phyloP scores from a whole-genome alignment of 1,140 invertebrate species.

The Anoplophora glabripennis region DNA sequence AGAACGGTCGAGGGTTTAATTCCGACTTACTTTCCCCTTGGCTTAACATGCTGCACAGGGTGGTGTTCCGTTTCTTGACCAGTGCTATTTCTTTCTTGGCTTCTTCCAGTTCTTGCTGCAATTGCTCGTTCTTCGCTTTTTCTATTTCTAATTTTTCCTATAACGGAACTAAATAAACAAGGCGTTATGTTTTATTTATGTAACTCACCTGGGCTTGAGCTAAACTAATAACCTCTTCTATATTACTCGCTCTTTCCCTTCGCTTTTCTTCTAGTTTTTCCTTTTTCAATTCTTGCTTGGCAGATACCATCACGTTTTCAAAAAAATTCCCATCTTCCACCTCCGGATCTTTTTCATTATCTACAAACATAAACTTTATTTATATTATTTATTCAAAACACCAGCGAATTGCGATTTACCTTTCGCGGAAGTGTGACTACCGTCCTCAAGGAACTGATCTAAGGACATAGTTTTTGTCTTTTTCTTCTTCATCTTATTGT shows the following conservation, averaged over 20 bases:
- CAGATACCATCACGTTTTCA: conserved; percentile 63
- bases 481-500: conserved; percentile 58
- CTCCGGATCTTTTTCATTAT: conserved; percentile 6
- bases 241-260: conserved; percentile 44
- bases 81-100: conserved; percentile 66
- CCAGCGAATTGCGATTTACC: conserved; percentile 50
- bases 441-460: conserved; percentile 56
- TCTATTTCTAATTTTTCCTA: conserved; percentile 65
- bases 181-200: neutral
- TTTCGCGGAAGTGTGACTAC: conserved; percentile 15
- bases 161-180: conserved; percentile 45
- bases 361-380: conserved; percentile 20
- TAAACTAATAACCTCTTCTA: conserved; percentile 42
- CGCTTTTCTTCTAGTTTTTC: conserved; percentile 62
- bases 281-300: conserved; percentile 61
- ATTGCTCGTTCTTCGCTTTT: conserved; percentile 60
- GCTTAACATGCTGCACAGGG: conserved; percentile 71
- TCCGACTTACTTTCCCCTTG: conserved; percentile 71
- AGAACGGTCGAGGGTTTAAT: neutral
- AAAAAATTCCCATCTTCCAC: conserved; percentile 59
- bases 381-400: neutral
- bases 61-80: conserved; percentile 76
- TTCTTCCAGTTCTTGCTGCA: conserved; percentile 60
- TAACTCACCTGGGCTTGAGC: conserved; percentile 43
- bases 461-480: conserved; percentile 66